Evolutionary conservation across 2,113 vertebrate species (phyloP), one percentile per base, ranked within the genome.

Genomic region (Pleuronectes platessa): DNA sequence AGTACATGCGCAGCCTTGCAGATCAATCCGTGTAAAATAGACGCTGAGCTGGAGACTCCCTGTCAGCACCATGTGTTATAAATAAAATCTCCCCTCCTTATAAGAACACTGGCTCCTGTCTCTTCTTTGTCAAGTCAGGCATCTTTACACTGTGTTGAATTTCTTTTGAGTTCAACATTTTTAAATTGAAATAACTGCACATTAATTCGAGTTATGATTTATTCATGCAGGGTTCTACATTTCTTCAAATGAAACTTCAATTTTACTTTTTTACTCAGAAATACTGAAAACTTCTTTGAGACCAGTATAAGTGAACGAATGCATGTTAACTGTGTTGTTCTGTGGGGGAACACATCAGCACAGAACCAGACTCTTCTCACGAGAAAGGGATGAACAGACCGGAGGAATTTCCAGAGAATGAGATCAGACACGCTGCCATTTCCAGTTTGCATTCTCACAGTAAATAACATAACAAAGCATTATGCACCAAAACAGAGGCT

Each of bases 1-100:
- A 88, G 91, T 94, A 93, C 94, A 95, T 94, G 90, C 90, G 94
- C 93, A 89, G 94, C 94, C 94, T 93, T 94, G 95, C 95, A 90
- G 94, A 94, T 94, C 89, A 31, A 93, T 93, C 91, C 87, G 86
- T 95, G 95, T 95, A 93, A 93, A 85, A 95, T 95, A 94, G 90
- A 90, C 76, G 82, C 90, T 90, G 89, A 91, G 88, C 88, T 87
- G 91, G 91, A 90, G 87, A 86, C 78, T 82, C 86, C 81, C 89
- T 88, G 91, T 93, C 93, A 93, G 92, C 86, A 84, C 90, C 90
- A 89, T 91, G 94, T 95, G 94, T 94, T 95, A 94, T 93, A 93
- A 94, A 95, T 95, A 94, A 95, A 95, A 94, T 88, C 70, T 83
- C 90, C 91, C 91, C 89, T 93, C 91, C 92, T 94, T 94, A 92